Evolutionary conservation across 2,797 vertebrate genomes (phyloP), one percentile per base, ranked within the genome.

Genomic region (Microchirus variegatus): DNA sequence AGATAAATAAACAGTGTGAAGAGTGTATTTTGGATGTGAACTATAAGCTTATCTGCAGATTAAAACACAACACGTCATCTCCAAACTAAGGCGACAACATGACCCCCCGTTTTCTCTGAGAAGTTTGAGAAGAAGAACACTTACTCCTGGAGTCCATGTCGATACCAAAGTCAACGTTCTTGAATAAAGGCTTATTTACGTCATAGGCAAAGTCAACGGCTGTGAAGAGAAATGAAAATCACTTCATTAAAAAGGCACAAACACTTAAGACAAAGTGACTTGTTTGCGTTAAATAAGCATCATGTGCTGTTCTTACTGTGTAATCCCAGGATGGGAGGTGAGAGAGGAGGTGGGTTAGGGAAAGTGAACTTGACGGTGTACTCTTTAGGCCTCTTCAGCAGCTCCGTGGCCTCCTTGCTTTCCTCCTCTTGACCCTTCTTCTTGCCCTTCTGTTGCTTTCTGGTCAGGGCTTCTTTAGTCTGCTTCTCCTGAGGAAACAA

Each of bases 361-460:
- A 98, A 98, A 17, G 96, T 97, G 86, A 98, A 98, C 80, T 96
- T 96, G 54, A 98, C 96, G 0, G 92, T 96, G 82, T 98, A 98
- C 58, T 98, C 96, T 66, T 88, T 95, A 0, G 96, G 96, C 5
- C 94, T 87, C 86, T 95, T 96, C 19, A 98, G 92, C 44, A 98
- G 92, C 78, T 97, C 96, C 0, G 93, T 85, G 10, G 83, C 85
- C 0, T 96, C 96, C 0, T 85, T 90, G 0, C 93, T 92, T 52
- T 96, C 95, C 50, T 96, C 95, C 64, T 97, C 96, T 0, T 92
- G 93, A 1, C 81, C 91, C 63, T 95, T 96, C 70, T 95, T 95
- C 52, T 94, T 94, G 36, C 95, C 94, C 35, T 95, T 96, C 80
- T 95, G 94, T 80, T 98, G 96, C 75, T 98, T 98, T 12, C 96